These are phyloP conservation scores for Aspidapion aeneum DNA, from an alignment of 2,888 invertebrate species.

Conservation along the genomic window DNA sequence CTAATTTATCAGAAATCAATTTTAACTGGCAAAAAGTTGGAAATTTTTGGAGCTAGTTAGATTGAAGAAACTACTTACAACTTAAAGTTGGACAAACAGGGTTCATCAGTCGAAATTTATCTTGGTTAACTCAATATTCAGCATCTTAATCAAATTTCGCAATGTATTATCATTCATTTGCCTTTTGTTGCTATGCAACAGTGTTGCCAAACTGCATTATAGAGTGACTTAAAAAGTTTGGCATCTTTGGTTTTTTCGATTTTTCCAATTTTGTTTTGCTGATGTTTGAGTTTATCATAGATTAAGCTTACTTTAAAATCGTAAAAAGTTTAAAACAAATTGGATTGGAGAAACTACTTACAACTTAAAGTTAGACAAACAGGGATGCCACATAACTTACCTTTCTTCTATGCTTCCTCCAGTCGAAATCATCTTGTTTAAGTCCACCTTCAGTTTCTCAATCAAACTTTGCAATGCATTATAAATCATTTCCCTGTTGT, in stretches of 20 bases:
- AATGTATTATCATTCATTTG: conserved; percentile 26
- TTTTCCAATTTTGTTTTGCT: no score
- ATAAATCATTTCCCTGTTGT: conserved; percentile 27
- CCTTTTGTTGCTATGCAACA: conserved; percentile 26
- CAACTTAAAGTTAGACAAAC: no score
- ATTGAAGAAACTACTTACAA: background rate
- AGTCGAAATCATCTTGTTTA: conserved; percentile 18
- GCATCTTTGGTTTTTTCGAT: conserved; percentile 11
- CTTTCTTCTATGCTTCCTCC: conserved; percentile 5
- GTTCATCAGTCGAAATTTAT: conserved; percentile 9
- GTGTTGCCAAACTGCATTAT: background rate
- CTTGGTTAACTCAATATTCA: conserved; percentile 22
- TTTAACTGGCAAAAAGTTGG: background rate
- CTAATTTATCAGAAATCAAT: background rate
- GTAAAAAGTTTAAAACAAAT: no score
- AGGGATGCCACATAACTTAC: no score
- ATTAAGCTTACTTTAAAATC: no score
- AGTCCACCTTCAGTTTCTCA: conserved; percentile 21
- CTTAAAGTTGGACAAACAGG: background rate
- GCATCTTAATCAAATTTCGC: conserved; percentile 20
- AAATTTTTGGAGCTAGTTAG: background rate
- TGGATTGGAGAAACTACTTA: no score
- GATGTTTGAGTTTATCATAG: no score
- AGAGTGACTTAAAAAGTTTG: no score
- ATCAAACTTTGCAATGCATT: conserved; percentile 23